A percentile compares a stretch with the other conserved stretches of the same genome.
phyloP scores from a whole-genome alignment of 2,888 invertebrate species.

The Panzeria rudis region DNA sequence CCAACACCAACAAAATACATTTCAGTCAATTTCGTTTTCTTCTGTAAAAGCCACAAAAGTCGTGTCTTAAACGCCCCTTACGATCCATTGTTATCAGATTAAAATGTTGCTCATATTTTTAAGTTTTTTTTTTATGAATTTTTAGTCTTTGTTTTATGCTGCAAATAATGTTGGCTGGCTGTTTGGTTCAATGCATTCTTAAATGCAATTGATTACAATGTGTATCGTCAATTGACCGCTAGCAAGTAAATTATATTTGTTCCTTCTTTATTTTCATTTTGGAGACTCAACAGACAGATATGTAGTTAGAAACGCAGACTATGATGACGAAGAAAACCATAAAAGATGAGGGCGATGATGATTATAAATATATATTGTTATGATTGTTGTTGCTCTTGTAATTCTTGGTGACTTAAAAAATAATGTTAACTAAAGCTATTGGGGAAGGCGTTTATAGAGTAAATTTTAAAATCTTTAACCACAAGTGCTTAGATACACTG shows the following conservation, averaged over 20 bases:
- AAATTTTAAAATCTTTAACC: constrained; percentile 1
- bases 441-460: constrained; percentile 54
- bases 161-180: constrained; percentile 49
- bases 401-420: constrained; percentile 57
- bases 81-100: constrained; percentile 81
- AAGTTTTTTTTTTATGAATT: constrained; percentile 12
- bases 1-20: constrained; percentile 28
- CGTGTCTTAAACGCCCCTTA: constrained; percentile 81
- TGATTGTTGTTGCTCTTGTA: constrained; percentile 38
- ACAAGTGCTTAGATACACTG: constrained; percentile 54
- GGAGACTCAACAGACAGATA: constrained; percentile 30
- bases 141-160: constrained; percentile 29
- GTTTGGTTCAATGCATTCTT: constrained; percentile 58
- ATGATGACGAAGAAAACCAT: constrained; percentile 51
- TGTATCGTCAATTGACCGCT: constrained; percentile 64
- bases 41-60: constrained; percentile 73
- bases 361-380: constrained; percentile 53
- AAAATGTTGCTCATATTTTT: constrained; percentile 71
- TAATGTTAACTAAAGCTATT: constrained; percentile 45
- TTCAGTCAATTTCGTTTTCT: constrained; percentile 56
- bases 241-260: constrained; percentile 67
- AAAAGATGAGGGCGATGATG: constrained; percentile 66
- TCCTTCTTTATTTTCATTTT: constrained; percentile 38
- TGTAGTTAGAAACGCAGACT: constrained; percentile 35
- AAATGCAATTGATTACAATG: constrained; percentile 67